A percentile compares a stretch with the other conserved stretches of the same genome.
These are phyloP conservation scores for Girardinus metallicus DNA, from an alignment of 2,797 vertebrate species.

Conservation along the genomic window DNA sequence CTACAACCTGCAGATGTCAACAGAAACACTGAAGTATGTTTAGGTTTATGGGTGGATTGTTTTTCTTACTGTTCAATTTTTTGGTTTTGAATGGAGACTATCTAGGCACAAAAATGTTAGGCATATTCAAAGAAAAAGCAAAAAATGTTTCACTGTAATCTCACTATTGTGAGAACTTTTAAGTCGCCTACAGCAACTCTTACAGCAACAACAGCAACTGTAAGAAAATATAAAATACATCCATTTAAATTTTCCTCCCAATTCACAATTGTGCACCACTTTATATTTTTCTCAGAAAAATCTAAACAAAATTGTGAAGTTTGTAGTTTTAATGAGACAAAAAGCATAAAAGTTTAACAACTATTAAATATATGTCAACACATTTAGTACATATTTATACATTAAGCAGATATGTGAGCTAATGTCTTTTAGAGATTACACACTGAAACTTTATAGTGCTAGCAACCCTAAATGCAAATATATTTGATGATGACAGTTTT, in stretches of 20 bases:
- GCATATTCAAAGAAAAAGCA: not conserved
- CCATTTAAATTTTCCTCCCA: not conserved
- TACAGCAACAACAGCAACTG: not conserved
- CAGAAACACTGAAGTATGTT: conserved; percentile 97
- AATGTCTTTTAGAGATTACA: not conserved
- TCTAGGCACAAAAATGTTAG: not conserved
- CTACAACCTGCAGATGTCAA: conserved; percentile 99
- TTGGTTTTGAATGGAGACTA: not conserved
- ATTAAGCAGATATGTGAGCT: not conserved
- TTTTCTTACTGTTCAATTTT: not conserved
- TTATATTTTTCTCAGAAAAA: not conserved
- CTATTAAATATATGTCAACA: not conserved
- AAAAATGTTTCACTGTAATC: not conserved
- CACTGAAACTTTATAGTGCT: not conserved
- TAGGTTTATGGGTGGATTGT: conserved; percentile 19
- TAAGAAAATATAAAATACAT: not conserved
- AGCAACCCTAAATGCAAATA: not conserved
- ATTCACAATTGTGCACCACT: not conserved
- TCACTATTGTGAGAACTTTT: not conserved
- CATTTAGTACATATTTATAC: not conserved
- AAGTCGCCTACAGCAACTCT: not conserved
- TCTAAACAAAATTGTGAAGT: not conserved
- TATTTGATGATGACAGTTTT: not conserved
- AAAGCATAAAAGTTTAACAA: not conserved
- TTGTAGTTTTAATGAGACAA: not conserved